Percentiles rank a stretch among this genome's conserved stretches.
phyloP scores from a whole-genome alignment of 2,888 invertebrate genomes.

The Nezara viridula region DNA sequence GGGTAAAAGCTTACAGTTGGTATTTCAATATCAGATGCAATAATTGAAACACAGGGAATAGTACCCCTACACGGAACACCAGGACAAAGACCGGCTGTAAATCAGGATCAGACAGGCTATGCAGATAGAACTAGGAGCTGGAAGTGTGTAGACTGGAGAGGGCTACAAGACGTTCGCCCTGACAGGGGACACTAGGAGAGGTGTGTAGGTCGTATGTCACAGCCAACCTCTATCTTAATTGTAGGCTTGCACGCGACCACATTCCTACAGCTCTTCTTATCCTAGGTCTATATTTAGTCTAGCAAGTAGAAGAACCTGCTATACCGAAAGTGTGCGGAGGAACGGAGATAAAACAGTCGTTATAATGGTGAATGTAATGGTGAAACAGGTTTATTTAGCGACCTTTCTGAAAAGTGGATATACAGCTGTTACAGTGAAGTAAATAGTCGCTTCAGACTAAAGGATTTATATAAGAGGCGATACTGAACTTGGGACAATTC shows the following conservation, averaged over 20 bases:
- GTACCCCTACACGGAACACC: neutral
- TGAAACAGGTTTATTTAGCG: too few species aligned
- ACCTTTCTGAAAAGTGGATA: neutral
- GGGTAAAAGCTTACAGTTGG: neutral
- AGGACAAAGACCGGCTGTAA: neutral
- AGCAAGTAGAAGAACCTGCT: neutral
- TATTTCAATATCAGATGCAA: neutral
- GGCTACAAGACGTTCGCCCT: slow-evolving; percentile 18
- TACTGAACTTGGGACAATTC: too few species aligned
- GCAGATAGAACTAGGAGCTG: slow-evolving; percentile 44
- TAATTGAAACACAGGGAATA: neutral
- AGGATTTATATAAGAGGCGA: too few species aligned
- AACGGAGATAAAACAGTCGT: neutral
- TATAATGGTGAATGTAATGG: too few species aligned
- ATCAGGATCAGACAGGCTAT: slow-evolving; percentile 15
- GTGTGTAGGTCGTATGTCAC: slow-evolving; percentile 53
- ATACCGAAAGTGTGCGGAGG: neutral
- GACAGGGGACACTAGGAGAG: slow-evolving; percentile 44
- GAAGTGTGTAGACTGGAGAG: slow-evolving; percentile 25
- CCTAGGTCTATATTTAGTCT: slow-evolving; percentile 41
- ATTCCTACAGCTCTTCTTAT: slow-evolving; percentile 6
- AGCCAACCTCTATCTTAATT: slow-evolving; percentile 48
- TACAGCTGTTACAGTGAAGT: too few species aligned
- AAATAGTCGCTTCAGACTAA: too few species aligned
- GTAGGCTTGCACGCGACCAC: slow-evolving; percentile 52